Evolutionary conservation across 2,888 invertebrate genomes (phyloP), one percentile per base, ranked within the genome.

Genomic region (Apantesis nais): DNA sequence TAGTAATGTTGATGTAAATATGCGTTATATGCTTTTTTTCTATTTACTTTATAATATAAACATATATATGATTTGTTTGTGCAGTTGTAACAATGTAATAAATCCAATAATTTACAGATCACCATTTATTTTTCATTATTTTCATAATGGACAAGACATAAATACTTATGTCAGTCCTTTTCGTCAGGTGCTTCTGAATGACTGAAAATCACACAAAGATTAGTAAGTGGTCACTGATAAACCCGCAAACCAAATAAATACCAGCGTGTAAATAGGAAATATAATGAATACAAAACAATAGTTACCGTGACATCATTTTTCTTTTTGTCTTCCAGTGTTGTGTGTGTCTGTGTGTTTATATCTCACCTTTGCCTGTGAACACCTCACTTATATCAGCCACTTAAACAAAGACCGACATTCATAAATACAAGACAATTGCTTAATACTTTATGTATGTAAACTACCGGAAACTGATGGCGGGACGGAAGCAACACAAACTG

Each of bases 401-500:
- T 29, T 16, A 63, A 44, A 63, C 41, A 63, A 63, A 44, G 31
- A 63, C 44, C 5, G 22, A 63, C 44, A 31, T 19, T 44, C 14
- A 39, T 34, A 55, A 52, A 37, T 58, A 66, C 25, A 55, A 66
- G 16, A 58, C 64, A 66, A 70, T 63, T 66, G 66, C 41, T 64
- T 31, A 64, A 2, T 16, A 58, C 31, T 29, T 39, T 41, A 29
- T 71, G 55, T 41, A 29, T 70, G 72, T 73, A 70, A 75, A 81
- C 80, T 72, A 78, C 69, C 74, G 82, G 82, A 82, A 82, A 70
- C 76, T 82, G 80, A 76, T 79, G 74, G 73, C 67, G 68, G 71
- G 70, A 74, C 78, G 79, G 80, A 80, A 81, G 74, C 31, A 66
- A 66, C 67, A 70, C 77, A 76, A 79, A 82, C 80, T 79, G 79